Conservation (phyloP, 2,888 invertebrate species). For the Mythimna pallens region DNA sequence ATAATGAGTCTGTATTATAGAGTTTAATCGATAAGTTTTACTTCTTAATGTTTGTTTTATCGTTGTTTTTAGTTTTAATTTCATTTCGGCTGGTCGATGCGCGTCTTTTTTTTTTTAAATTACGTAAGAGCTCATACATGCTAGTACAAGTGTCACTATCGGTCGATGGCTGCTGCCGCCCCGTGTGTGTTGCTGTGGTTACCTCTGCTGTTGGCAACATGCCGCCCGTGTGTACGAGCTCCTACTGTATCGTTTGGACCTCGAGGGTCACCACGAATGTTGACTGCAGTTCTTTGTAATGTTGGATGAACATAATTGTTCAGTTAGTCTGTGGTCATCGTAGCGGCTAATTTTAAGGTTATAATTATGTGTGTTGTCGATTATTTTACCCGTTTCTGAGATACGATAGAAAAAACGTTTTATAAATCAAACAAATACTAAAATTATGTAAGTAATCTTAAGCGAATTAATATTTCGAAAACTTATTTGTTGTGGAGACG, state of each 20-base stretch:
- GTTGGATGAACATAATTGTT: constrained; percentile 50
- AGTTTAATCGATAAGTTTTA: constrained; percentile 78
- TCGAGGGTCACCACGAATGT: constrained; percentile 52
- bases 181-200: too few relatives aligned
- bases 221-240: too few relatives aligned
- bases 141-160: too few relatives aligned
- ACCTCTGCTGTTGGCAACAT: too few relatives aligned
- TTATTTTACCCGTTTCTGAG: constrained; percentile 55
- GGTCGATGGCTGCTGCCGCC: too few relatives aligned
- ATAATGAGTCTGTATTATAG: constrained; percentile 84
- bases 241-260: constrained; percentile 61
- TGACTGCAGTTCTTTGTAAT: constrained; percentile 56
- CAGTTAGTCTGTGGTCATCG: constrained; percentile 64
- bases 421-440: constrained; percentile 33
- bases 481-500: constrained; percentile 11
- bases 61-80: constrained; percentile 83
- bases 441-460: constrained; percentile 42
- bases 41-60: constrained; percentile 77
- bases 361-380: constrained; percentile 62
- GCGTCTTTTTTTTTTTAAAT: constrained; percentile 59
- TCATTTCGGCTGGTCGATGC: constrained; percentile 72
- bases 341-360: constrained; percentile 64
- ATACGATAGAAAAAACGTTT: constrained; percentile 35
- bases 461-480: constrained; percentile 21
- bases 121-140: constrained; percentile 14